Evolutionary conservation across 2,888 invertebrate genomes (phyloP).

Genomic region (Neoitamus cyanurus): DNA sequence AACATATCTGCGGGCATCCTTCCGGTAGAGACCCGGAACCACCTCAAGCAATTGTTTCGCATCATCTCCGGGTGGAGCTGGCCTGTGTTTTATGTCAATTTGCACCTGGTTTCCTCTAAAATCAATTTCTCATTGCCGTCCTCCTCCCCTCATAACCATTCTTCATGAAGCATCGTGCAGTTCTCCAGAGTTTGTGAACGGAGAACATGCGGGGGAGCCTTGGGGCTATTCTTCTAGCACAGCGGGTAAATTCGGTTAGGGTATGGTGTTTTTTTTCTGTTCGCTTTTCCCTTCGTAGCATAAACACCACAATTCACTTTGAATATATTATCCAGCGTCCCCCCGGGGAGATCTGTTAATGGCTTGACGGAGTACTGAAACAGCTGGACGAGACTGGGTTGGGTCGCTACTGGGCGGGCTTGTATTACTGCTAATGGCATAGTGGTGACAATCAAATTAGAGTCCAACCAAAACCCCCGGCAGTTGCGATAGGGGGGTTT

Average conservation of each 20-base stretch:
- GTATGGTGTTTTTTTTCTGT: background rate
- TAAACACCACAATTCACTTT: conserved; percentile 36
- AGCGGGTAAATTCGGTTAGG: background rate
- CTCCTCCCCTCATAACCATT: background rate
- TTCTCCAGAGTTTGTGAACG: background rate
- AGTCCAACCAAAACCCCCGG: background rate
- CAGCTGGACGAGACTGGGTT: background rate
- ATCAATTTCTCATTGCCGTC: conserved; percentile 9
- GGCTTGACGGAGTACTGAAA: conserved; percentile 4
- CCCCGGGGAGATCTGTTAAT: background rate
- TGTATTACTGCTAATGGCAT: conserved; percentile 15
- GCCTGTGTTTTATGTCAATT: conserved; percentile 10
- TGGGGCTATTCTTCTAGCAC: background rate
- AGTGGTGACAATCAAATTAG: conserved; percentile 31
- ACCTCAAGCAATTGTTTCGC: background rate
- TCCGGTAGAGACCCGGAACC: background rate
- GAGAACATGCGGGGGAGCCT: background rate
- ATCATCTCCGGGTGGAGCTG: background rate
- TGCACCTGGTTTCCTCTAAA: conserved; percentile 11
- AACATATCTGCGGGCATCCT: background rate
- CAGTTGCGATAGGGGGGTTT: background rate
- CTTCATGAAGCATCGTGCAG: background rate
- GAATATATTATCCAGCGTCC: conserved; percentile 18
- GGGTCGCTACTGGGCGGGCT: background rate
- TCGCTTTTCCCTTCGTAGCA: background rate